These are phyloP conservation scores for Petrophora chlorosata DNA, from an alignment of 2,888 invertebrate genomes.

Conservation along the genomic window DNA sequence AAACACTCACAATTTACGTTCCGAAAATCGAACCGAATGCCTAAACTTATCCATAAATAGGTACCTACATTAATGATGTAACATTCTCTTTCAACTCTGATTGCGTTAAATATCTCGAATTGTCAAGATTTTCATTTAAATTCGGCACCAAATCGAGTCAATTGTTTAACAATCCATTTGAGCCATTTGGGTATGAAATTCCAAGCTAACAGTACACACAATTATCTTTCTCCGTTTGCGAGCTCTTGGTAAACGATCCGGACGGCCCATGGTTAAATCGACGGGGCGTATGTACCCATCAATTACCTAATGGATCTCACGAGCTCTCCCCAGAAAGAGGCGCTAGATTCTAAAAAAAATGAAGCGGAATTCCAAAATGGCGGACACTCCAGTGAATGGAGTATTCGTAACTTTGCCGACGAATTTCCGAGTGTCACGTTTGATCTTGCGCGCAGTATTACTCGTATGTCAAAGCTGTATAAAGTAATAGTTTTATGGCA, in stretches of 20 bases:
- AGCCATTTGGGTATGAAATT: conserved; percentile 22
- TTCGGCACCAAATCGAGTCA: conserved; percentile 17
- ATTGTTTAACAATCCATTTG: conserved; percentile 26
- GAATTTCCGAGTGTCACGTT: not conserved
- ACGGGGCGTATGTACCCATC: conserved; percentile 60
- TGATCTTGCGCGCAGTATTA: no score
- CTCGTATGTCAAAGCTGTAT: no score
- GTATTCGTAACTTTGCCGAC: not conserved
- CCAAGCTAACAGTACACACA: conserved; percentile 38
- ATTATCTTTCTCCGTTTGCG: conserved; percentile 44
- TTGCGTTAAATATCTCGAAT: conserved; percentile 12
- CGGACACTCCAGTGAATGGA: conserved; percentile 1
- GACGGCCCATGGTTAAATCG: conserved; percentile 49
- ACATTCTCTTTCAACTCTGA: no score
- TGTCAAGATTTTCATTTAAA: conserved; percentile 13
- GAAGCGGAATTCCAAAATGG: conserved; percentile 8
- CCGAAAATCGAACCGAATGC: no score
- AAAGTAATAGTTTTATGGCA: no score
- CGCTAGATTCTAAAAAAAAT: conserved; percentile 15
- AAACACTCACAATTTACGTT: no score
- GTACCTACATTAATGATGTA: no score
- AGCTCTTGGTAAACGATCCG: conserved; percentile 37
- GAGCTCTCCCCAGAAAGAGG: conserved; percentile 31
- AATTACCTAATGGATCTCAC: conserved; percentile 66
- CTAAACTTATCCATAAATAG: no score